These are phyloP conservation scores for Spea multiplicata DNA, from an alignment of 2,113 vertebrate genomes.

Conservation along the genomic window DNA sequence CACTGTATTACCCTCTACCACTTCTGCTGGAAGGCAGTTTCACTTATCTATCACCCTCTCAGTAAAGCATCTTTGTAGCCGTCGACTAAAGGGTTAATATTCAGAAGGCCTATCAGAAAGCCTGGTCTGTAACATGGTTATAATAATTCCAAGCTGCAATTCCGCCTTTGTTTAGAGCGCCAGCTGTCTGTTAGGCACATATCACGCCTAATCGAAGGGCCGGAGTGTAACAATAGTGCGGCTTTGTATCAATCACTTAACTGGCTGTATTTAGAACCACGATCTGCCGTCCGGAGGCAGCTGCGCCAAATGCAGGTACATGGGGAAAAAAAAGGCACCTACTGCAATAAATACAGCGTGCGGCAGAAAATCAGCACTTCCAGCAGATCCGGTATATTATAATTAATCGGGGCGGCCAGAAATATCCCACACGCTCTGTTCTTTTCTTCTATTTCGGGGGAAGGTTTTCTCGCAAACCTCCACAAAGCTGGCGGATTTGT, in stretches of 20 bases:
- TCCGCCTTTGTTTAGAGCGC: too few species aligned
- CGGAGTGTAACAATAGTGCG: not conserved
- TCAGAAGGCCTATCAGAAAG: too few species aligned
- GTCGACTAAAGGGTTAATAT: too few species aligned
- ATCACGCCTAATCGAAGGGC: too few species aligned
- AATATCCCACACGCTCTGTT: constrained; percentile 39
- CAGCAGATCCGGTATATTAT: constrained; percentile 12
- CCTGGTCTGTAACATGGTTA: too few species aligned
- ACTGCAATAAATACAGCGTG: not conserved
- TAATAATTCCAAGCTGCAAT: too few species aligned
- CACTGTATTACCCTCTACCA: too few species aligned
- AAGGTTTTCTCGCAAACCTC: constrained; percentile 6
- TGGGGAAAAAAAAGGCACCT: not conserved
- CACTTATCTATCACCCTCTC: too few species aligned
- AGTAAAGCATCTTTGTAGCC: too few species aligned
- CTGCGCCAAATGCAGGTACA: constrained; percentile 1
- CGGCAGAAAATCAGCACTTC: not conserved
- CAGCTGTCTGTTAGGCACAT: too few species aligned
- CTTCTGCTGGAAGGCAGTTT: too few species aligned
- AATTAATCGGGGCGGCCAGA: constrained; percentile 27
- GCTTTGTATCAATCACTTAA: not conserved
- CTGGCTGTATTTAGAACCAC: too few species aligned
- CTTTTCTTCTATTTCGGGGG: constrained; percentile 36
- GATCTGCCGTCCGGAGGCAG: not conserved
- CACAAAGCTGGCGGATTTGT: constrained; percentile 7